A percentile compares a stretch with the other conserved stretches of the same genome.
These are phyloP conservation scores for Pyrochroa serraticornis DNA, from an alignment of 2,888 invertebrate species.

Conservation along the genomic window DNA sequence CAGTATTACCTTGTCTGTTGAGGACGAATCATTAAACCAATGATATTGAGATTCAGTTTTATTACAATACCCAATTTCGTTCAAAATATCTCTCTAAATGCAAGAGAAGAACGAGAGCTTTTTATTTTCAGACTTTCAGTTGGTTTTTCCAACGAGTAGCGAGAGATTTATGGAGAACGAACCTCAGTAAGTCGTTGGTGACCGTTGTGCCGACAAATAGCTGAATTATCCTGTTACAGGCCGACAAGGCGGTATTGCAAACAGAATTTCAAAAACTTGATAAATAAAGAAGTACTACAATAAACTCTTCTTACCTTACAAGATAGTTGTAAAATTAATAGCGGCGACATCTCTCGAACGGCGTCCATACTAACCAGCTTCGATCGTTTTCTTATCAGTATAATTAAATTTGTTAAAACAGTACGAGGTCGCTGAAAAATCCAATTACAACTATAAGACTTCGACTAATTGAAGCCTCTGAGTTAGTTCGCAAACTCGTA, in stretches of 20 bases:
- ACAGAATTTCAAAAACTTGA: constrained; percentile 20
- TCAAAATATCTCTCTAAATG: not conserved
- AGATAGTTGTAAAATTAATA: constrained; percentile 7
- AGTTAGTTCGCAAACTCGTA: too few species aligned
- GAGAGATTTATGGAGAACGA: constrained; percentile 42
- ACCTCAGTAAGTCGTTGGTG: constrained; percentile 39
- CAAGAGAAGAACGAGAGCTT: not conserved
- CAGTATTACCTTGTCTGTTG: constrained; percentile 20
- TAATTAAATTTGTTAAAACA: constrained; percentile 1
- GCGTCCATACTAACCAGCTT: not conserved
- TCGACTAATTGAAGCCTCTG: not conserved
- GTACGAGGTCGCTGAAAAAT: not conserved
- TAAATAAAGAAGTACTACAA: constrained; percentile 9
- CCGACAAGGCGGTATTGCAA: constrained; percentile 42
- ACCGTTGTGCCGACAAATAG: constrained; percentile 45
- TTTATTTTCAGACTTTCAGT: not conserved
- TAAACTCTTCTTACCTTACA: constrained; percentile 5
- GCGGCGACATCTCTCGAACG: constrained; percentile 10
- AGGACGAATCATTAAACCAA: constrained; percentile 5
- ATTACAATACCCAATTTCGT: not conserved
- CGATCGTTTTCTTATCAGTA: not conserved
- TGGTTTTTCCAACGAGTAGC: too few species aligned
- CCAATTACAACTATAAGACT: not conserved
- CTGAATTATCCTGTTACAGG: constrained; percentile 42
- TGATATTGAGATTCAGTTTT: constrained; percentile 5